phyloP scores from a whole-genome alignment of 37 sponge, comb jelly and placozoan genomes.

The Chondrilla cf. caribensis region DNA sequence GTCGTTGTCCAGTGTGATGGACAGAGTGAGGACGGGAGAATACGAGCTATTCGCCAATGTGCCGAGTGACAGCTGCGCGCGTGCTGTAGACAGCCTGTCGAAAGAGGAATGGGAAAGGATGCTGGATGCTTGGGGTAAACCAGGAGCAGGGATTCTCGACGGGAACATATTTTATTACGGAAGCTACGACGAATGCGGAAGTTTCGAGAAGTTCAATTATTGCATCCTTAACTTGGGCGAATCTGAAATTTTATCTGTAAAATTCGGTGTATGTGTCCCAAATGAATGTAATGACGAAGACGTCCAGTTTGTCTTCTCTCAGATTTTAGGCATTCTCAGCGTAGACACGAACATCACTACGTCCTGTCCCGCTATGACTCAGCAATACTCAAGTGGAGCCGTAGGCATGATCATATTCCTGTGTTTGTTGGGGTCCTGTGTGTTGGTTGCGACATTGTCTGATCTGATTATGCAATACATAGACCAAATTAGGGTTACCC shows the following conservation, averaged over 20 bases:
- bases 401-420: constrained; percentile 53
- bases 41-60: no score
- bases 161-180: constrained; percentile 19
- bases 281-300: neutral
- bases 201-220: constrained; percentile 30
- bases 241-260: neutral
- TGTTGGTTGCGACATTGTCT: constrained; percentile 16
- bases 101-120: neutral
- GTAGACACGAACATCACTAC: no score
- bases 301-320: neutral
- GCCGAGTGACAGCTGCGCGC: no score
- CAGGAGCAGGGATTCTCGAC: constrained; percentile 25
- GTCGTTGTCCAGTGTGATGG: no score
- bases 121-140: constrained; percentile 54
- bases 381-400: constrained; percentile 37
- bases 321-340: neutral
- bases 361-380: neutral
- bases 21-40: no score
- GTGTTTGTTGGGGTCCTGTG: constrained; percentile 25
- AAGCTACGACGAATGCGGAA: constrained; percentile 35
- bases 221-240: neutral
- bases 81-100: no score
- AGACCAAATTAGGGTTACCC: no score
- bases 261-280: neutral
- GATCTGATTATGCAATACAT: neutral